phyloP scores from a whole-genome alignment of 2,797 vertebrate genomes.

The Hephaestus fuliginosus region DNA sequence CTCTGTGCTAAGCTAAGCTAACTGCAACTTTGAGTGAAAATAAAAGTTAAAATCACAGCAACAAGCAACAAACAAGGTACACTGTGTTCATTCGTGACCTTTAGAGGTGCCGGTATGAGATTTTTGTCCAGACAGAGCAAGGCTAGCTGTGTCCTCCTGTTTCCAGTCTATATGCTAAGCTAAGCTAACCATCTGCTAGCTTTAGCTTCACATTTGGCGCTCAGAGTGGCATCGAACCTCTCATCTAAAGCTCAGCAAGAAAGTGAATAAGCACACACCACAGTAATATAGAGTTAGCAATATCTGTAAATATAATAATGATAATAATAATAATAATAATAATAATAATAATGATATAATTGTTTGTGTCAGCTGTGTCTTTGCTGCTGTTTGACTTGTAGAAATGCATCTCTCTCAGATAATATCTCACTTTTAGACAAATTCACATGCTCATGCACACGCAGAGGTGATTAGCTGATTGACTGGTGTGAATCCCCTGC shows the following conservation, averaged over 20 bases:
- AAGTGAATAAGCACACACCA: not conserved
- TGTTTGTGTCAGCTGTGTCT: not conserved
- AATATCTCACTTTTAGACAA: conserved; percentile 11
- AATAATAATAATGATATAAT: too few species aligned
- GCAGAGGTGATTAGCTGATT: conserved; percentile 31
- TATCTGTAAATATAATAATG: too few species aligned
- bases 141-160: not conserved
- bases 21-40: not conserved
- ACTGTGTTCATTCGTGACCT: too few species aligned
- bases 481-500: conserved; percentile 41
- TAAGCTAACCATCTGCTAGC: not conserved
- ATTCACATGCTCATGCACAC: conserved; percentile 10
- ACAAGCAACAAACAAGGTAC: too few species aligned
- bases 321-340: too few species aligned
- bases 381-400: not conserved
- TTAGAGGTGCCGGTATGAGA: too few species aligned
- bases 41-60: too few species aligned
- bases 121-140: not conserved
- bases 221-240: not conserved
- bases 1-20: too few species aligned
- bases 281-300: too few species aligned
- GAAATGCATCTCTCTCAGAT: not conserved
- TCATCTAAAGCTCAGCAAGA: not conserved
- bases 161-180: not conserved
- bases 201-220: not conserved